A percentile compares a stretch with the other conserved stretches of the same genome.
These are phyloP conservation scores for Strix uralensis DNA, from an alignment of 2,113 vertebrate genomes.

Conservation along the genomic window DNA sequence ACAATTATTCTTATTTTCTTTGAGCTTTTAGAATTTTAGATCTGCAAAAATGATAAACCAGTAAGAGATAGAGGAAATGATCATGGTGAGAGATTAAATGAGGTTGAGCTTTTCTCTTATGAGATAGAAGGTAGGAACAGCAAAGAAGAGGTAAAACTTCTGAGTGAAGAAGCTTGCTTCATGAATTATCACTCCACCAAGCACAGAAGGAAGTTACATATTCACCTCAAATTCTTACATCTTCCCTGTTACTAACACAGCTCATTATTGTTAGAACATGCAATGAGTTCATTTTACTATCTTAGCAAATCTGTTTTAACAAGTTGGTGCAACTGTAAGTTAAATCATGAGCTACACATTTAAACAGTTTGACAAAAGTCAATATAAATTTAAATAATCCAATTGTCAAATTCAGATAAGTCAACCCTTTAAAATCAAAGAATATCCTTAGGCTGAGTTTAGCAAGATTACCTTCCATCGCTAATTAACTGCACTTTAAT, in stretches of 20 bases:
- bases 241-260: background rate
- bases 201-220: background rate
- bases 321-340: background rate
- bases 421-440: slow-evolving; percentile 3
- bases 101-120: background rate
- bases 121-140: background rate
- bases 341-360: background rate
- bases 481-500: slow-evolving; percentile 33
- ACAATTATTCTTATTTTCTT: background rate
- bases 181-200: background rate
- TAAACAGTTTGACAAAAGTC: background rate
- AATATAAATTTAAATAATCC: slow-evolving; percentile 7
- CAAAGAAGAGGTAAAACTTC: background rate
- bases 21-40: background rate
- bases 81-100: background rate
- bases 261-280: background rate
- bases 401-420: slow-evolving; percentile 27
- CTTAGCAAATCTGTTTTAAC: background rate
- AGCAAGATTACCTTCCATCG: background rate
- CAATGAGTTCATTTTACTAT: background rate
- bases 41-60: background rate
- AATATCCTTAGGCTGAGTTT: background rate
- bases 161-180: background rate
- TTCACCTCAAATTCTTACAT: background rate
- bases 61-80: background rate